phyloP scores from a whole-genome alignment of 1,140 invertebrate species.

The Saxidomus purpurata region DNA sequence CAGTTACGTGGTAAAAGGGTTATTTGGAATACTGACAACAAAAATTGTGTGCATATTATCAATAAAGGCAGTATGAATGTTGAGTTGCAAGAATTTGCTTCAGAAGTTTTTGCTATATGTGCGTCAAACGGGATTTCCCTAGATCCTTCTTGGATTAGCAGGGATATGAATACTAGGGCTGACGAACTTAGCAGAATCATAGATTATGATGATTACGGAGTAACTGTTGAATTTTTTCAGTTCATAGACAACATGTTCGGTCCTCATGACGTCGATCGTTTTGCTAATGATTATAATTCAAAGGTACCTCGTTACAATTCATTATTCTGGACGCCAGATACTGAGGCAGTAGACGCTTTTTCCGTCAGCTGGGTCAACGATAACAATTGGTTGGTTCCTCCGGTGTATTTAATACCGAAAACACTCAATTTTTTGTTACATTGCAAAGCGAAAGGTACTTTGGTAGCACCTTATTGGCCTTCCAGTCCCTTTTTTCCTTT shows the following conservation, averaged over 20 bases:
- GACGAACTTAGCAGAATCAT: constrained; percentile 26
- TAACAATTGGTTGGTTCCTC: constrained; percentile 35
- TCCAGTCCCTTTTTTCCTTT: constrained; percentile 34
- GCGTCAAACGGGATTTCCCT: not conserved
- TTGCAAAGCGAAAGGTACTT: constrained; percentile 16
- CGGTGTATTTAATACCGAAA: constrained; percentile 16
- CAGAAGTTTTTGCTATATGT: not conserved
- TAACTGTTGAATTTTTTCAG: not conserved
- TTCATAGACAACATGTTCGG: constrained; percentile 1
- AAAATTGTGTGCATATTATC: not conserved
- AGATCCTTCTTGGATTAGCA: not conserved
- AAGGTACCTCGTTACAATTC: not conserved
- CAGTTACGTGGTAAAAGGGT: not conserved
- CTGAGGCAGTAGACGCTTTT: constrained; percentile 37
- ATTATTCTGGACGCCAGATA: not conserved
- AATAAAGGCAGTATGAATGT: not conserved
- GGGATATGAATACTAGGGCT: not conserved
- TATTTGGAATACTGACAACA: not conserved
- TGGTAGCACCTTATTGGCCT: constrained; percentile 36
- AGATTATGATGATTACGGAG: constrained; percentile 15
- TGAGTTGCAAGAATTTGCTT: not conserved
- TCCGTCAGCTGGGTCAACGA: not conserved
- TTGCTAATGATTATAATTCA: not conserved
- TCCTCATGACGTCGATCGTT: not conserved
- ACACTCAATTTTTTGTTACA: not conserved